Conservation (phyloP, 2,797 vertebrate species). For the Hipposideros larvatus region DNA sequence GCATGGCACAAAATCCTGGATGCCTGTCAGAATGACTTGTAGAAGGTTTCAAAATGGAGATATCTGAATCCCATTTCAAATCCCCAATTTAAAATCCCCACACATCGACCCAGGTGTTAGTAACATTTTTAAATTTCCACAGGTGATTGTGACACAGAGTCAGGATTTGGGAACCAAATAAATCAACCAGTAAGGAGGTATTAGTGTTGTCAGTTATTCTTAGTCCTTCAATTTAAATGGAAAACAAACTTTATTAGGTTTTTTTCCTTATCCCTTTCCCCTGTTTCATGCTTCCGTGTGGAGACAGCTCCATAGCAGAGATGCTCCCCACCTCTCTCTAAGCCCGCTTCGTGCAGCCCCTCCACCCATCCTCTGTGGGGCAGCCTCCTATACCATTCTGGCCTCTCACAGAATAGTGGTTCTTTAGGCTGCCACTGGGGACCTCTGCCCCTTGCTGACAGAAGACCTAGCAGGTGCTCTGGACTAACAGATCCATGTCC, state of each 20-base stretch:
- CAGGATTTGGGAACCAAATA: not conserved
- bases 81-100: not conserved
- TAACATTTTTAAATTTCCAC: not conserved
- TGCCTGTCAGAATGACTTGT: not conserved
- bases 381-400: not conserved
- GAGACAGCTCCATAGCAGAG: not conserved
- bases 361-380: not conserved
- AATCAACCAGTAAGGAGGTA: not conserved
- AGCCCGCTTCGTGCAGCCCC: not conserved
- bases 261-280: not conserved
- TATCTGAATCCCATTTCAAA: not conserved
- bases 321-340: too few relatives aligned
- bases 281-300: not conserved
- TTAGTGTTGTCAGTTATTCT: not conserved
- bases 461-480: not conserved
- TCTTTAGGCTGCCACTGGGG: not conserved
- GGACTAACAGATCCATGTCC: not conserved
- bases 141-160: constrained; percentile 1
- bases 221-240: not conserved
- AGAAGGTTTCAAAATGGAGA: not conserved
- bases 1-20: not conserved
- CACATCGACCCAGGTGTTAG: not conserved
- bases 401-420: not conserved
- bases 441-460: not conserved
- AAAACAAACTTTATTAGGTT: not conserved